Evolutionary conservation across 2,797 vertebrate genomes (phyloP), one percentile per base, ranked within the genome.

Genomic region (Malurus leucopterus): DNA sequence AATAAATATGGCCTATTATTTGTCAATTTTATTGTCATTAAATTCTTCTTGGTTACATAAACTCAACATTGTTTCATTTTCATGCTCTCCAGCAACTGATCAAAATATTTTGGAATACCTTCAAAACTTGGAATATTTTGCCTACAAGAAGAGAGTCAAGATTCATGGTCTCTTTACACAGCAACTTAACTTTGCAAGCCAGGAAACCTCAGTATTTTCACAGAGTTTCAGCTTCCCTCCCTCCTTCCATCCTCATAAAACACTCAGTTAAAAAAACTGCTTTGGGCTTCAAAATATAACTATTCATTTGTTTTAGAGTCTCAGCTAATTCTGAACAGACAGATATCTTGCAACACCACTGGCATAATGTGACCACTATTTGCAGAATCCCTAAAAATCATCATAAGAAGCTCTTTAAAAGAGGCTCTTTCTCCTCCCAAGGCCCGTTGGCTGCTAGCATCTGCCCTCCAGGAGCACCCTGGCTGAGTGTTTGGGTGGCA

Each of bases 1-100:
- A 95, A 55, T 88, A 95, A 96, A 79, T 27, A 44, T 84, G 91
- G 89, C 59, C 91, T 77, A 89, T 95, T 96, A 95, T 94, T 96
- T 96, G 94, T 91, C 93, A 84, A 64, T 82, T 96, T 96, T 94
- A 96, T 91, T 95, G 86, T 92, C 70, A 84, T 85, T 75, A 92
- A 89, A 69, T 61, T 19, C 20, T 62, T 86, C 29, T 46, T 89
- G 83, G 38, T 87, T 87, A 57, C 16, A 67, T 79, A 87, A 90
- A 87, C 7, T 59, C 55, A 75, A 72, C 20, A n/a, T 75, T 85
- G 53, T 81, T 90, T 74, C 59, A 75, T 90, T 91, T 88, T 88
- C 55, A 40, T 70, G 30, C 24, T 89, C 63, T 72, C 70, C 51
- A 85, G 40, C 70, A 92, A 91, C 41, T 32, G 38, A 63, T 84